Evolutionary conservation across 2,888 invertebrate species (phyloP), one percentile per base, ranked within the genome.

Genomic region (Scaeva pyrastri): DNA sequence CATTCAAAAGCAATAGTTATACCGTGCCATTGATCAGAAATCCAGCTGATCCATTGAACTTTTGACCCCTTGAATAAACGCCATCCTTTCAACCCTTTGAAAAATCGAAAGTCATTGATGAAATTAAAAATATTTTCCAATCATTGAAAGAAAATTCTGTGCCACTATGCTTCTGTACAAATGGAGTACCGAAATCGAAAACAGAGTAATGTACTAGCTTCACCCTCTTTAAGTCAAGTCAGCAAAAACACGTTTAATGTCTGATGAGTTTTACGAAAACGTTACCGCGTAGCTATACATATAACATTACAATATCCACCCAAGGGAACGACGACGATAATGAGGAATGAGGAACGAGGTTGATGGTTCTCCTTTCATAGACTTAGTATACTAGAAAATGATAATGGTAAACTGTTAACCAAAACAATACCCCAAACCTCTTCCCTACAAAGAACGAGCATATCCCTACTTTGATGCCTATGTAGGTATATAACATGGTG

Each of bases 391-490:
- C 73, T 76, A 43, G 81, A 77, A 85, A 81, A 81, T 76, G 85
- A 85, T 85, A 85, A 85, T 81, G 66, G 81, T 76, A 81, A 85
- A 85, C 81, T 73, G 81, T 77, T 81, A 76, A 76, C 73, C 76
- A 66, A 81, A 81, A 85, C 68, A 85, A 76, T 66, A 81, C 56
- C 73, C 56, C 70, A 48, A 56, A 60, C 68, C 55, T n/a, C 45
- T 21, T 10, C 11, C 8, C 8, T 11, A 39, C 39, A 39, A 4
- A 39, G 11, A 2, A 39, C 52, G 23, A 23, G 23, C 52, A 14
- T 14, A 10, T 39, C 8, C 10, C 39, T 7, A 31, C 4, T 31
- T 31, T 31, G 31, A 31, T 31, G 31, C 31, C 31, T 31, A 26
- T 6, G 26, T 31, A 4, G 31, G 8, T 5, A 31, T 31, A 31